These are phyloP conservation scores for Popillia japonica DNA, from an alignment of 1,140 invertebrate species.

Conservation along the genomic window DNA sequence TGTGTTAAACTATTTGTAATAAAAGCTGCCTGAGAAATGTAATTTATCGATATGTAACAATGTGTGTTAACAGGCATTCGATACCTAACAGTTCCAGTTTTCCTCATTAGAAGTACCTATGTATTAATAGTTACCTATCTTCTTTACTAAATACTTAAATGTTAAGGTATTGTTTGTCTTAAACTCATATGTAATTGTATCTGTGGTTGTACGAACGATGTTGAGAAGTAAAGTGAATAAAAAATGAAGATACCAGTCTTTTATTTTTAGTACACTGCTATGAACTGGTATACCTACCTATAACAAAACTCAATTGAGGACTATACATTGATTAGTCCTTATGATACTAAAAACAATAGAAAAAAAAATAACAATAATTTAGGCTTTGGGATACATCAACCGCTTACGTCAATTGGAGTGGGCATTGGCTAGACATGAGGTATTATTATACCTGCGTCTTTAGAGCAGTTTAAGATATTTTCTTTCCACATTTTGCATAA, in stretches of 20 bases:
- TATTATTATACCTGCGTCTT: no score
- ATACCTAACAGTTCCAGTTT: neutral
- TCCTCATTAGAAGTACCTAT: neutral
- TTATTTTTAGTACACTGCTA: neutral
- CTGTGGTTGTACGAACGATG: neutral
- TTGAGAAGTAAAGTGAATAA: neutral
- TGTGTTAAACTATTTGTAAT: neutral
- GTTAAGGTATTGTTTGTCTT: neutral
- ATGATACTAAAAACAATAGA: no score
- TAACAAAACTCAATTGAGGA: no score
- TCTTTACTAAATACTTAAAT: neutral
- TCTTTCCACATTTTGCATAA: no score
- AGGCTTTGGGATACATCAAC: no score
- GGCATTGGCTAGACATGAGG: no score
- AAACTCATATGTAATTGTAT: neutral
- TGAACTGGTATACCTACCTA: no score
- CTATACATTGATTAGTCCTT: no score
- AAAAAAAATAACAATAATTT: no score
- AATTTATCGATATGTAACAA: neutral
- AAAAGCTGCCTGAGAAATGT: neutral
- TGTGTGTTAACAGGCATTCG: neutral
- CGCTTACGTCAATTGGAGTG: no score
- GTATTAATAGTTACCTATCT: neutral
- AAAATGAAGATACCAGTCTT: neutral
- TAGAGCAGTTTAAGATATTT: no score